These are phyloP conservation scores for Psittacula echo DNA, from an alignment of 2,797 vertebrate genomes.

Conservation along the genomic window DNA sequence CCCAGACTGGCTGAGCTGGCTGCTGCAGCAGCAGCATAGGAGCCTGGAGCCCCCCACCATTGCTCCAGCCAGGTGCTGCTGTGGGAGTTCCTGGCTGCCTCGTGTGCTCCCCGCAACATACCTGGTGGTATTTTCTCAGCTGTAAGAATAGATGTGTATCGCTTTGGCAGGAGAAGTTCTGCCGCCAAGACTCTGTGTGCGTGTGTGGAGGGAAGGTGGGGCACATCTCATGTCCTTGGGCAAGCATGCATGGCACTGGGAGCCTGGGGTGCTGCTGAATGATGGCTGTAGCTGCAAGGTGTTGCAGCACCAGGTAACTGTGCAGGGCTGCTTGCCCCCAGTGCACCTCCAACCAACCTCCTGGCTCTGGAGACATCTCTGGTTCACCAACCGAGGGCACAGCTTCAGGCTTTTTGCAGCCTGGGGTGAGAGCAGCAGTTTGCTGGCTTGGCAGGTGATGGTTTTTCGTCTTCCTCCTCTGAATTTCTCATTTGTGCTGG, in stretches of 20 bases:
- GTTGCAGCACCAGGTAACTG: background rate
- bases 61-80: constrained; percentile 26
- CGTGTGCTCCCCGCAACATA: background rate
- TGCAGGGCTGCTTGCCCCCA: background rate
- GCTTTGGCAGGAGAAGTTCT: background rate
- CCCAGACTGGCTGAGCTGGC: constrained; percentile 30
- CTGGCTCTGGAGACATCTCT: background rate
- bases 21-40: background rate
- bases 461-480: background rate
- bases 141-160: constrained; percentile 20
- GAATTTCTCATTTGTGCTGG: background rate
- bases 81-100: constrained; percentile 23
- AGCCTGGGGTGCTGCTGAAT: background rate
- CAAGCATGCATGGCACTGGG: background rate
- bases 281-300: background rate
- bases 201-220: background rate
- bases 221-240: background rate
- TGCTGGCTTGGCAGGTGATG: background rate
- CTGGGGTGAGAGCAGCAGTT: fast-evolving
- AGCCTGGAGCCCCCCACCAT: background rate
- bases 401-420: background rate
- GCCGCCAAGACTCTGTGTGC: background rate
- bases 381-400: fast-evolving
- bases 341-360: fast-evolving
- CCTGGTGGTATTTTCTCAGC: constrained; percentile 25